phyloP scores from a whole-genome alignment of 2,888 invertebrate genomes.

The Pteria penguin region DNA sequence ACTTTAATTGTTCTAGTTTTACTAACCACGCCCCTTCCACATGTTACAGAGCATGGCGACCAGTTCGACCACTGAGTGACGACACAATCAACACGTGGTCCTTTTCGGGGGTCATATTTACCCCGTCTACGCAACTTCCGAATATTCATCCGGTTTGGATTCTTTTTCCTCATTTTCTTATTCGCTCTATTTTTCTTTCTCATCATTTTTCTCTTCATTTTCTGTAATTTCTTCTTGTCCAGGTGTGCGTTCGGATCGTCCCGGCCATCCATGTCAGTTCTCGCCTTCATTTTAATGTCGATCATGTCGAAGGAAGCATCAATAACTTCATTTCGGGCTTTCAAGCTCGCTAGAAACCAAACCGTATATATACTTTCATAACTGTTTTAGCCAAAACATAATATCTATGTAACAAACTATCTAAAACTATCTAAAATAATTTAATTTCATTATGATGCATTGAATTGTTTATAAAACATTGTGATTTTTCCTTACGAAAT shows the following conservation, averaged over 20 bases:
- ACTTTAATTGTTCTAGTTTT: conserved; percentile 71
- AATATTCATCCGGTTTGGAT: conserved; percentile 34
- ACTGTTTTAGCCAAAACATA: no score
- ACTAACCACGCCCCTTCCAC: conserved; percentile 63
- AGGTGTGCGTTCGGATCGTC: conserved; percentile 30
- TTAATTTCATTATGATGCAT: no score
- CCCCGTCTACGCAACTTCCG: conserved; percentile 27
- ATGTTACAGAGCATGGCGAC: conserved; percentile 75
- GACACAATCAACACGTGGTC: conserved; percentile 69
- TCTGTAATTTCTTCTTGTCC: conserved; percentile 33
- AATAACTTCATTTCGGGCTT: conserved; percentile 46
- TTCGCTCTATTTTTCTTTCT: conserved; percentile 53
- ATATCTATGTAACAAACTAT: no score
- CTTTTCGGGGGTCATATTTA: conserved; percentile 31
- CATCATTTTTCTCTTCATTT: conserved; percentile 47
- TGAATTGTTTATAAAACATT: no score
- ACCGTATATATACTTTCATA: no score
- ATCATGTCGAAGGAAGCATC: conserved; percentile 3
- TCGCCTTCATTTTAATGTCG: conserved; percentile 15
- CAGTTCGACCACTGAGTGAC: conserved; percentile 75
- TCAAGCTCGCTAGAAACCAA: conserved; percentile 9
- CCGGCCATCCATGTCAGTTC: conserved; percentile 21
- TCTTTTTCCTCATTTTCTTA: conserved; percentile 43
- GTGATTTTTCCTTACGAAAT: no score
- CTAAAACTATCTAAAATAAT: no score